Percentiles rank a stretch among this genome's conserved stretches.
Evolutionary conservation across 35 echinoderm and acorn worm genomes (phyloP).

Genomic region (Nesometra sesokonis): DNA sequence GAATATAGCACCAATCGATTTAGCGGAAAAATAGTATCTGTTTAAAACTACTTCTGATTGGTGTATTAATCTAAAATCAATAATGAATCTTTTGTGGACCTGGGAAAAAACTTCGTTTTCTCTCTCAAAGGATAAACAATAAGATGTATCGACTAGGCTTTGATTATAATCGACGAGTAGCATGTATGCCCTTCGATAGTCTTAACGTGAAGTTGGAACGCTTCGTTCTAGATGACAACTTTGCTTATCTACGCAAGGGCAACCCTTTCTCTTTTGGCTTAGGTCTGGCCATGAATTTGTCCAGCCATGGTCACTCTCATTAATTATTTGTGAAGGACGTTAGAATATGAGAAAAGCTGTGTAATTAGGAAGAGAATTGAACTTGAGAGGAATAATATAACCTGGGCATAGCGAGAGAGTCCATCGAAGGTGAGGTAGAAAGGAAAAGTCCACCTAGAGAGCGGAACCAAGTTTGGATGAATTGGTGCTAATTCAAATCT

Average conservation of each 20-base stretch:
- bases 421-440: background rate
- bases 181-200: background rate
- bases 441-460: background rate
- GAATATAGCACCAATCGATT: background rate
- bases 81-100: background rate
- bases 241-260: background rate
- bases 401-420: background rate
- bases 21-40: background rate
- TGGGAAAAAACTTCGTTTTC: background rate
- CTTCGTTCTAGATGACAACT: background rate
- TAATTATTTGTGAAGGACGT: background rate
- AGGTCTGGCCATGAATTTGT: background rate
- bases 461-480: background rate
- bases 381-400: background rate
- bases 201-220: background rate
- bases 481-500: background rate
- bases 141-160: background rate
- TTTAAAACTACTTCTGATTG: background rate
- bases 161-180: background rate
- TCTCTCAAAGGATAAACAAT: background rate
- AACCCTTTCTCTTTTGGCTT: background rate
- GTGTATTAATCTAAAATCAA: background rate
- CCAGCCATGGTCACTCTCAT: background rate
- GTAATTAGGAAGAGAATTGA: background rate
- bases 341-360: background rate